Conservation (phyloP, 2,113 vertebrate genomes). For the Gobius niger region DNA sequence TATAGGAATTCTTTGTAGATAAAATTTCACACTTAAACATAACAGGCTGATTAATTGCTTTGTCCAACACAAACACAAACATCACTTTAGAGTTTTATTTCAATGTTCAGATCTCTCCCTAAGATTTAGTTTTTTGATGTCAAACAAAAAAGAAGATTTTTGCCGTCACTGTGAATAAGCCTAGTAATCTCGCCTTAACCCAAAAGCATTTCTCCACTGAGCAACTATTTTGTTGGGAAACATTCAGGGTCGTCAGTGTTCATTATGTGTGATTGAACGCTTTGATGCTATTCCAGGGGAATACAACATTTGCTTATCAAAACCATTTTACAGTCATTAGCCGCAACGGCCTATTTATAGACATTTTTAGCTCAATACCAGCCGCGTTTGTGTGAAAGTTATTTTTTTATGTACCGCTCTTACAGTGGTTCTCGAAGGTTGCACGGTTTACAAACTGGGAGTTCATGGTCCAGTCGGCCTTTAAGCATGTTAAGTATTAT, state of each 20-base stretch:
- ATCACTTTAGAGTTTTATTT: background rate
- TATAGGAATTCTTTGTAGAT: too few species aligned
- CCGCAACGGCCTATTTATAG: constrained; percentile 50
- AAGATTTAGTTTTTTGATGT: background rate
- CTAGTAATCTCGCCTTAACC: constrained; percentile 7
- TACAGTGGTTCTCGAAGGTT: background rate
- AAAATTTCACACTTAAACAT: background rate
- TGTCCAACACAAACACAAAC: background rate
- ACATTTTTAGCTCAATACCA: constrained; percentile 27
- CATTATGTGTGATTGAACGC: constrained; percentile 59
- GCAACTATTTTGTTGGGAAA: constrained; percentile 36
- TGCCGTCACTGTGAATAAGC: constrained; percentile 11
- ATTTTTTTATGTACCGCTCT: constrained; percentile 10
- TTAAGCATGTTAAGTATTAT: constrained; percentile 5
- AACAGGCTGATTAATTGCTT: background rate
- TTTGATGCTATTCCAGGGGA: constrained; percentile 72
- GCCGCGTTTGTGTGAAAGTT: constrained; percentile 18
- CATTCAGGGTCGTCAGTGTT: constrained; percentile 57
- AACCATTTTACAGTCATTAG: constrained; percentile 62
- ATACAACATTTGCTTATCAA: constrained; percentile 68
- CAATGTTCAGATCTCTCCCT: background rate
- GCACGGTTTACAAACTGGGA: background rate
- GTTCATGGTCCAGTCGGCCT: constrained; percentile 17
- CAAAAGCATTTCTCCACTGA: constrained; percentile 1
- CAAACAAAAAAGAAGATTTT: background rate